These are phyloP conservation scores for Apoda limacodes DNA, from an alignment of 2,888 invertebrate genomes.

Conservation along the genomic window DNA sequence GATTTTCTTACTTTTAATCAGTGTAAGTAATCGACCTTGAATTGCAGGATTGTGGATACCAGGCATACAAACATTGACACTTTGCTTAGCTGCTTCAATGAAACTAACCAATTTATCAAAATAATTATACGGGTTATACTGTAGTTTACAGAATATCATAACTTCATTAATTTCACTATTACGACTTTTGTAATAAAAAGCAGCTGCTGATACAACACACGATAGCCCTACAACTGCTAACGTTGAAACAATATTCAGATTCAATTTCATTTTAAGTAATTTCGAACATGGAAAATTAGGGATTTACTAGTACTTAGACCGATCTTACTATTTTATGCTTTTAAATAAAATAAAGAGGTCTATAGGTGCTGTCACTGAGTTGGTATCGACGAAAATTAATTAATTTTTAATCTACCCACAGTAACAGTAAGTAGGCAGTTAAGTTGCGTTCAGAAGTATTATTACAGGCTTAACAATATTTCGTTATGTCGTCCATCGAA, in stretches of 20 bases:
- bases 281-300: conserved; percentile 39
- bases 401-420: conserved; percentile 36
- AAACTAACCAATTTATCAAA: conserved; percentile 57
- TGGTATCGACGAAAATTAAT: conserved; percentile 17
- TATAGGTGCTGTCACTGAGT: conserved; percentile 26
- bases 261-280: conserved; percentile 54
- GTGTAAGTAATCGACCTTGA: conserved; percentile 45
- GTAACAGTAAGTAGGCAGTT: conserved; percentile 17
- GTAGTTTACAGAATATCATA: conserved; percentile 63
- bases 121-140: conserved; percentile 53
- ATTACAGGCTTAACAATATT: no score
- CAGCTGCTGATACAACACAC: conserved; percentile 54
- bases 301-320: conserved; percentile 28
- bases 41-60: conserved; percentile 60
- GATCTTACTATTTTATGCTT: conserved; percentile 42
- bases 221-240: conserved; percentile 50
- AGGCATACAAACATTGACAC: conserved; percentile 57
- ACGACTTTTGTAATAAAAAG: conserved; percentile 50
- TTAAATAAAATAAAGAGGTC: conserved; percentile 47
- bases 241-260: conserved; percentile 45
- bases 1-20: conserved; percentile 45
- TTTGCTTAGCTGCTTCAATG: conserved; percentile 46
- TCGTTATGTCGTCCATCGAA: no score
- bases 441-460: no score
- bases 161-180: conserved; percentile 53